Percentiles rank a stretch among this genome's conserved stretches.
These are phyloP conservation scores for Trachurus trachurus DNA, from an alignment of 2,797 vertebrate species.

Conservation along the genomic window DNA sequence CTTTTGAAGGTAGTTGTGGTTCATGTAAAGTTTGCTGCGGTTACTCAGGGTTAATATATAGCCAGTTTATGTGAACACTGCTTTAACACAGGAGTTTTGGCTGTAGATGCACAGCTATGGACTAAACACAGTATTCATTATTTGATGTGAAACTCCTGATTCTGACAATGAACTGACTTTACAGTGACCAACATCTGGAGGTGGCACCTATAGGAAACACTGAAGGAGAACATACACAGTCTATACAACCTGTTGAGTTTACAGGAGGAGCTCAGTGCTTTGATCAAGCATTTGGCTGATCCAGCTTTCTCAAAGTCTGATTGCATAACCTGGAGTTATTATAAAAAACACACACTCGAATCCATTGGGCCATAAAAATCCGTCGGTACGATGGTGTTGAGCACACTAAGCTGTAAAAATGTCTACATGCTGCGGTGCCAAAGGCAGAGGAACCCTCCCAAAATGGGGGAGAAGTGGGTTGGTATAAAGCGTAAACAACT, in stretches of 20 bases:
- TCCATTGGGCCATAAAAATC: conserved; percentile 70
- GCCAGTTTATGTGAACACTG: conserved; percentile 27
- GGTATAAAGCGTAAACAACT: conserved; percentile 82
- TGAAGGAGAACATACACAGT: background rate
- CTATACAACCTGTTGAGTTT: conserved; percentile 56
- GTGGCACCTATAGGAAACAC: conserved; percentile 2
- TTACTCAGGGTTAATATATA: conserved; percentile 21
- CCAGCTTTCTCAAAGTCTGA: conserved; percentile 46
- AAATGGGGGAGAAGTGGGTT: conserved; percentile 71
- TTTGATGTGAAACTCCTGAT: background rate
- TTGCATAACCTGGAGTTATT: conserved; percentile 74
- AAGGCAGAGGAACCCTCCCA: conserved; percentile 74
- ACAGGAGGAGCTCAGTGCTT: conserved; percentile 29
- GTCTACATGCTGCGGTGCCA: conserved; percentile 69
- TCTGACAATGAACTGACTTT: background rate
- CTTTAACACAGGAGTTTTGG: conserved; percentile 22
- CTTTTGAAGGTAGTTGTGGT: conserved; percentile 25
- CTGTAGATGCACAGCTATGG: background rate
- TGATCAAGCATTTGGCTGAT: conserved; percentile 40
- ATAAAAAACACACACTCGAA: conserved; percentile 55
- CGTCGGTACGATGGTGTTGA: conserved; percentile 71
- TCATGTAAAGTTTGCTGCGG: conserved; percentile 19
- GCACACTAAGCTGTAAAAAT: conserved; percentile 68
- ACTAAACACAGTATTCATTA: background rate
- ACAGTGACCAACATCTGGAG: conserved; percentile 25